phyloP scores from a whole-genome alignment of 2,113 vertebrate genomes.

The Tupaia tana region DNA sequence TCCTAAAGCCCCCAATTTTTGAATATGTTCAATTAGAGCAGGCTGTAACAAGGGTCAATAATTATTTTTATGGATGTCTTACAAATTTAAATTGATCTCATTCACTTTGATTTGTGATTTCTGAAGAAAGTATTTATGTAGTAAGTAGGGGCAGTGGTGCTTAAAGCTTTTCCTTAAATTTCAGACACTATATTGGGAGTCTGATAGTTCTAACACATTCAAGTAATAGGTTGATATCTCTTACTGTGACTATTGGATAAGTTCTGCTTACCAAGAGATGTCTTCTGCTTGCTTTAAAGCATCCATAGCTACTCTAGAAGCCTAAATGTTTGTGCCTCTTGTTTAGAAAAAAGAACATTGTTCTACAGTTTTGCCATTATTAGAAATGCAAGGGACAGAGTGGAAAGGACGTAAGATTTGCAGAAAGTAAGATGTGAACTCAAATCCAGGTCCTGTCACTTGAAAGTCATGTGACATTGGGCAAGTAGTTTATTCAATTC shows the following conservation, averaged over 20 bases:
- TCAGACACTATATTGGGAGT: neutral
- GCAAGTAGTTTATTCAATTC: neutral
- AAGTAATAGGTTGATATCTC: neutral
- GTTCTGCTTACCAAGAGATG: neutral
- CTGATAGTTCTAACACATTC: neutral
- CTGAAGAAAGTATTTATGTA: neutral
- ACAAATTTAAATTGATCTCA: neutral
- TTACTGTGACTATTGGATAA: neutral
- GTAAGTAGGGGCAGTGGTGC: neutral
- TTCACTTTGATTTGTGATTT: constrained; percentile 29
- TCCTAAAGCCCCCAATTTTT: neutral
- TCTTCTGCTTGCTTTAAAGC: neutral
- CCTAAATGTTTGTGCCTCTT: neutral
- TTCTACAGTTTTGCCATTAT: neutral
- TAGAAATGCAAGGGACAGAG: neutral
- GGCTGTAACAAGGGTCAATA: neutral
- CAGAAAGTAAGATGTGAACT: neutral
- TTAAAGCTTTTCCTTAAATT: neutral
- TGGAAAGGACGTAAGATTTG: neutral
- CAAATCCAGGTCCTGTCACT: neutral
- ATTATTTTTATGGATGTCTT: neutral
- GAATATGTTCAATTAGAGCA: neutral
- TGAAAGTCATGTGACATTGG: neutral
- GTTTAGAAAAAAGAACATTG: neutral
- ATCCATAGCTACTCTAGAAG: neutral